Conservation (phyloP, 2,888 invertebrate genomes). For the Gisinianus flammeolus region DNA sequence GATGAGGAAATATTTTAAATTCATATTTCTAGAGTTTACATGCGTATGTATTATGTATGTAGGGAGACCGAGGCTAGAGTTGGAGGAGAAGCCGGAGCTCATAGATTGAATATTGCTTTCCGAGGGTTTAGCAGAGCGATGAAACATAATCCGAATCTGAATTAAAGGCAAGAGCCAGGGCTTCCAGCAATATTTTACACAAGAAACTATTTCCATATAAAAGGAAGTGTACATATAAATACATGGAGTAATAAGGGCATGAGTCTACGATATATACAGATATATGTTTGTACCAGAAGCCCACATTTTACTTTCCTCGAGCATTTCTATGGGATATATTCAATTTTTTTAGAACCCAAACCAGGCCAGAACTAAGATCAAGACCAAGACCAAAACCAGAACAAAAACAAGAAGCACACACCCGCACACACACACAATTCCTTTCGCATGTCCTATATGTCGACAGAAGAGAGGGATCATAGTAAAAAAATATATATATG, state of each 20-base stretch:
- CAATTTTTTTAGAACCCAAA: no score
- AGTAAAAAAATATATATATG: neutral
- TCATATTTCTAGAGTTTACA: neutral
- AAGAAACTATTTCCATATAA: neutral
- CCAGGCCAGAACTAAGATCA: neutral
- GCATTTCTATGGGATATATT: no score
- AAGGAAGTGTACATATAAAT: neutral
- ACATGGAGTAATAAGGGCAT: neutral
- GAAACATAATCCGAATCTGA: conserved; percentile 13
- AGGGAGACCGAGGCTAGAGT: neutral
- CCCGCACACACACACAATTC: neutral
- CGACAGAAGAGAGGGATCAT: neutral
- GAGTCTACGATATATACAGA: neutral
- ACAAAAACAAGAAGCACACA: no score
- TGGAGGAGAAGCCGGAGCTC: neutral
- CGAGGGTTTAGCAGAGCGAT: neutral
- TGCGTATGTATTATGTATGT: neutral
- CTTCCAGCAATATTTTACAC: conserved; percentile 16
- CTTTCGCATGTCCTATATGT: neutral
- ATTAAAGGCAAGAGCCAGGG: neutral
- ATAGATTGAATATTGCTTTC: conserved; percentile 18
- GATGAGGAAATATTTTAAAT: conserved; percentile 17
- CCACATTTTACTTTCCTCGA: neutral
- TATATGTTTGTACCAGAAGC: neutral
- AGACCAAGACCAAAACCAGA: no score